Evolutionary conservation across 2,797 vertebrate genomes (phyloP), one percentile per base, ranked within the genome.

Genomic region (Eulemur coronatus): DNA sequence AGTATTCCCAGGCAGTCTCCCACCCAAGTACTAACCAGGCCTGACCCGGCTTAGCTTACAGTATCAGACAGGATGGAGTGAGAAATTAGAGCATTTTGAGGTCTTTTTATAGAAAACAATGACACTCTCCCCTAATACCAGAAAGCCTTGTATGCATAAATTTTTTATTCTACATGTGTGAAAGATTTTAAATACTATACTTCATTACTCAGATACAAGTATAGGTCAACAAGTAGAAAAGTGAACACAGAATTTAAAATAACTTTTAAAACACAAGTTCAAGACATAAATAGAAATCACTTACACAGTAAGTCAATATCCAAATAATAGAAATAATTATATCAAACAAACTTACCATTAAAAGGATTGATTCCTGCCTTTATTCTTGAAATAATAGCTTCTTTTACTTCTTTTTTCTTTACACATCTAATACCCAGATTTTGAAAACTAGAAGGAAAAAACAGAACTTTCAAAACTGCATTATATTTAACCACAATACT

Each of bases 361-460:
- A 99, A 99, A 82, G 99, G 99, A 98, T 99, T 99, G 98, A 99
- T 99, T 90, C 99, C 99, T 98, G 99, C 98, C 2, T 97, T 97
- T 89, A 99, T 99, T 98, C 99, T 99, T 98, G 99, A 99, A 94
- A 99, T 72, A 98, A 99, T 99, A 0, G 99, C 99, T 46, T 99
- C 99, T 97, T 99, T 99, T 93, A 99, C 99, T 97, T 99, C 99
- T 98, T 99, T 99, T 98, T 99, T 99, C 98, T 99, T 99, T 97
- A 99, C 99, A 97, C 99, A 99, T 97, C 99, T 99, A 98, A 99
- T 99, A 9, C 99, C 99, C 98, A 99, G 98, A 97, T 99, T 99
- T 99, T 99, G 99, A 98, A 99, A 99, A 96, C 99, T 99, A 98
- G 93, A 98, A 97, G 97, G 2, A 81, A 97, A 95, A 55, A 55